These are phyloP conservation scores for Callionymus lyra DNA, from an alignment of 2,113 vertebrate species.

Conservation along the genomic window DNA sequence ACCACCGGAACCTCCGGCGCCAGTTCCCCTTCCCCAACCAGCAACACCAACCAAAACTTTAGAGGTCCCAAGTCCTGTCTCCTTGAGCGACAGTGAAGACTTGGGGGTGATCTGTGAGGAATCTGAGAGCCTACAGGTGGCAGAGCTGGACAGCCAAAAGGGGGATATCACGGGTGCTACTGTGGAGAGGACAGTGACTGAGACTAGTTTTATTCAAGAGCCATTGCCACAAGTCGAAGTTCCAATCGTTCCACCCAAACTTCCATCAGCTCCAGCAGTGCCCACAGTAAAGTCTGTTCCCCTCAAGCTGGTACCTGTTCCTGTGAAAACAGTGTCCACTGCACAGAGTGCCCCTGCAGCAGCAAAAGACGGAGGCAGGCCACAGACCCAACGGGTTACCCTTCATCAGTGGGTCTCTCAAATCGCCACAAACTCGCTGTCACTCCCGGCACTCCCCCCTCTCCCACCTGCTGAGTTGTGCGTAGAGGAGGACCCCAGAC, in stretches of 20 bases:
- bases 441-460: constrained; percentile 52
- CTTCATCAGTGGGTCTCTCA: constrained; percentile 63
- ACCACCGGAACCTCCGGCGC: constrained; percentile 20
- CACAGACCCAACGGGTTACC: constrained; percentile 45
- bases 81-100: constrained; percentile 33
- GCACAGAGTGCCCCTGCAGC: constrained; percentile 4
- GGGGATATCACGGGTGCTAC: not conserved
- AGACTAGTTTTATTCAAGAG: constrained; percentile 6
- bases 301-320: constrained; percentile 34
- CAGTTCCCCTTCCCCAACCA: constrained; percentile 9
- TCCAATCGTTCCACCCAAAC: not conserved
- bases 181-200: not conserved
- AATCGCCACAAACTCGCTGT: constrained; percentile 51
- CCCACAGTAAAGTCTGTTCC: constrained; percentile 37
- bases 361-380: constrained; percentile 37
- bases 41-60: constrained; percentile 19
- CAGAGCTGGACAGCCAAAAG: not conserved
- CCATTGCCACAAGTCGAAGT: constrained; percentile 1
- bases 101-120: constrained; percentile 36
- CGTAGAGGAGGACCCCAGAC: constrained; percentile 15
- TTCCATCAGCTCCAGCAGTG: constrained; percentile 1
- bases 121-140: constrained; percentile 3
- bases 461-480: constrained; percentile 32
- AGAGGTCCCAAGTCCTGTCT: constrained; percentile 9
- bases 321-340: constrained; percentile 12